Evolutionary conservation across 2,888 invertebrate species (phyloP).

Genomic region (Eulithis testata): DNA sequence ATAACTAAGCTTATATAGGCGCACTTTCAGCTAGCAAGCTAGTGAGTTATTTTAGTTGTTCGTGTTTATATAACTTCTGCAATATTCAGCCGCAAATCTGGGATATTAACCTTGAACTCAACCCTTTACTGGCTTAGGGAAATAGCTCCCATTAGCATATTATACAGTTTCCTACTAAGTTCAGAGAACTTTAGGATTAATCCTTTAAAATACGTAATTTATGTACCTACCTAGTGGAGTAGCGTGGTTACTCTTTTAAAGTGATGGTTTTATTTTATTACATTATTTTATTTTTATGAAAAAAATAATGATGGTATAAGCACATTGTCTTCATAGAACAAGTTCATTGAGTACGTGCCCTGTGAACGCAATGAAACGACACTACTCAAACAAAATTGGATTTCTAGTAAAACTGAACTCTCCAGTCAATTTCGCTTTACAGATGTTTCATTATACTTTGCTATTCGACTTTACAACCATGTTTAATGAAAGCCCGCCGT

Average conservation of each 20-base stretch:
- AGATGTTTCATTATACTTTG: constrained; percentile 27
- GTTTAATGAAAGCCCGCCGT: constrained; percentile 22
- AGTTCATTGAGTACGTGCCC: too few species aligned
- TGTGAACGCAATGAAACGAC: too few species aligned
- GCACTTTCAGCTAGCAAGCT: neutral
- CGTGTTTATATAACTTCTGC: neutral
- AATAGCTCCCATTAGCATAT: constrained; percentile 39
- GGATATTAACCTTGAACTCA: constrained; percentile 32
- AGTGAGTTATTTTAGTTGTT: neutral
- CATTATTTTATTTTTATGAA: too few species aligned
- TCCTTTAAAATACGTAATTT: neutral
- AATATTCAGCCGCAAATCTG: constrained; percentile 16
- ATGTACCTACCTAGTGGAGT: too few species aligned
- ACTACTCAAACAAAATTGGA: too few species aligned
- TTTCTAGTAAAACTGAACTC: too few species aligned
- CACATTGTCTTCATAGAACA: too few species aligned
- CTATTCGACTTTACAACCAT: constrained; percentile 25
- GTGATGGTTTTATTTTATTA: too few species aligned
- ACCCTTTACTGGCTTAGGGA: constrained; percentile 20
- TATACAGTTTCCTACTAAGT: constrained; percentile 34
- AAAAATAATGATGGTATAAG: too few species aligned
- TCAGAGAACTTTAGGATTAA: constrained; percentile 24
- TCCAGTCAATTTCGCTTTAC: constrained; percentile 15
- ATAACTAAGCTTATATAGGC: too few species aligned
- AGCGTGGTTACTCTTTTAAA: too few species aligned